Conservation (phyloP, 2,888 invertebrate species). For the Acleris emargana region DNA sequence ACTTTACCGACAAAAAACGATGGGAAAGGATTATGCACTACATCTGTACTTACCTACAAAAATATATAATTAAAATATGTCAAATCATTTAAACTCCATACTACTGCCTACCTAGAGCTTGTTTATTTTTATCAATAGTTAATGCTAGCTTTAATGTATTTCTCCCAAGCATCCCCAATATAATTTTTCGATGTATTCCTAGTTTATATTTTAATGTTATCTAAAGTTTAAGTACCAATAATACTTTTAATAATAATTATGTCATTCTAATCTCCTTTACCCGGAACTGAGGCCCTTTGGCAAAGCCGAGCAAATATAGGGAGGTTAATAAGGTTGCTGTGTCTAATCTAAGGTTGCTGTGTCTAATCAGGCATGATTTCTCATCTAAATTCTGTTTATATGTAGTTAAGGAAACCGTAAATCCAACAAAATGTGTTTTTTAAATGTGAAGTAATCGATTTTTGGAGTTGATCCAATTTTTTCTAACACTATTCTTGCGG, state of each 20-base stretch:
- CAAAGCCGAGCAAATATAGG: neutral
- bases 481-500: slow-evolving; percentile 64
- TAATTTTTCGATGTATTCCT: no score
- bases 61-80: no score
- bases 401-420: neutral
- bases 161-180: no score
- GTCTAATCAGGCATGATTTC: slow-evolving; percentile 24
- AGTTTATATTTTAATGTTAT: neutral
- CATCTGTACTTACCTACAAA: no score
- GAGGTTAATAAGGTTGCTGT: slow-evolving; percentile 10
- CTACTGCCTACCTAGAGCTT: no score
- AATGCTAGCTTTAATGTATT: no score
- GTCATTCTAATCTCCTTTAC: slow-evolving; percentile 1
- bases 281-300: slow-evolving; percentile 12
- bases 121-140: no score
- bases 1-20: no score
- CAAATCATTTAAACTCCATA: no score
- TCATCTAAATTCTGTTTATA: neutral
- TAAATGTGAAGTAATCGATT: slow-evolving; percentile 75
- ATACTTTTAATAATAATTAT: slow-evolving; percentile 5
- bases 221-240: neutral
- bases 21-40: no score
- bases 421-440: slow-evolving; percentile 60
- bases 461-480: slow-evolving; percentile 74
- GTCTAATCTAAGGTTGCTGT: slow-evolving; percentile 19